Evolutionary conservation across 2,888 invertebrate genomes (phyloP).

Genomic region (Aproaerema taeniolella): DNA sequence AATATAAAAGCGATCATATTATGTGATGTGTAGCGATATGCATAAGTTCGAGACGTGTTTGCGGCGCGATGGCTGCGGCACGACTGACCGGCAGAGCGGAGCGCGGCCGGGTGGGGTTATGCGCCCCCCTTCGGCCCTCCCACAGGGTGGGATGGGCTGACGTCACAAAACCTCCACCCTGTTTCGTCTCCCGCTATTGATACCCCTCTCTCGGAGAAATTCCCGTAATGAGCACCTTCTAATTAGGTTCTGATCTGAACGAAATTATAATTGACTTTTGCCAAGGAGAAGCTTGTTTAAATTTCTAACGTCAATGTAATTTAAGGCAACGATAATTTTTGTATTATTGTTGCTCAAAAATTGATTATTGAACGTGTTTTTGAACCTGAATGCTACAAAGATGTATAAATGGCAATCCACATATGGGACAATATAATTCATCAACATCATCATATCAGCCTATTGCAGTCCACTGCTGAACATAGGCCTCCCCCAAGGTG

Average conservation of each 20-base stretch:
- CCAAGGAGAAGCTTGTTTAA: background rate
- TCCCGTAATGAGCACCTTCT: conserved; percentile 6
- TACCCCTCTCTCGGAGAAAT: conserved; percentile 7
- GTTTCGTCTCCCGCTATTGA: conserved; percentile 5
- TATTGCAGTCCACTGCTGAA: too few species aligned
- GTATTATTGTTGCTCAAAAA: too few species aligned
- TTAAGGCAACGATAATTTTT: too few species aligned
- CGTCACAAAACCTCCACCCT: conserved; percentile 24
- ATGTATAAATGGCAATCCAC: too few species aligned
- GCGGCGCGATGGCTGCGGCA: conserved; percentile 55
- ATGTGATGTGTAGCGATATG: conserved; percentile 48
- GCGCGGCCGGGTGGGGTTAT: conserved; percentile 24
- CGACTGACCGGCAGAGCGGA: conserved; percentile 44
- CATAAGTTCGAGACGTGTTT: conserved; percentile 40
- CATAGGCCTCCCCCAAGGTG: too few species aligned
- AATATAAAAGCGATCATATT: conserved; percentile 49
- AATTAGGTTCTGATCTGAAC: conserved; percentile 10
- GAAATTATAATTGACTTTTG: conserved; percentile 3
- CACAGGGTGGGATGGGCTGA: conserved; percentile 24
- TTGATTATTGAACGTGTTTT: too few species aligned
- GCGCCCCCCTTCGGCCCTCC: conserved; percentile 21
- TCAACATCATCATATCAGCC: too few species aligned
- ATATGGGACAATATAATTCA: too few species aligned
- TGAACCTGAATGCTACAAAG: too few species aligned
- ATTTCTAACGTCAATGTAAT: too few species aligned